Conservation (phyloP, 1,140 invertebrate genomes). For the Zaprionus davidi region DNA sequence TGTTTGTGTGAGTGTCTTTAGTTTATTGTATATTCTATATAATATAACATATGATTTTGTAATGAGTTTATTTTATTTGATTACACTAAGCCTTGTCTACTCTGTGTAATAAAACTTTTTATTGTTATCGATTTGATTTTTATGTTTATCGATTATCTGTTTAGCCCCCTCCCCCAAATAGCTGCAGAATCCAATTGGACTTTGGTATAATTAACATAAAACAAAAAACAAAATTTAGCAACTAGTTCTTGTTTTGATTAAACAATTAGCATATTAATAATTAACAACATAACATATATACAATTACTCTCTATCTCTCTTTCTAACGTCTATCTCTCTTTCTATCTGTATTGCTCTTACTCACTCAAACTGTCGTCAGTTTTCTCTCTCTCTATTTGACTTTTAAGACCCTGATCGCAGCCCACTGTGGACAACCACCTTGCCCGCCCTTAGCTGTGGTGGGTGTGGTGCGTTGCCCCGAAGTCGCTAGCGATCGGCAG, state of each 20-base stretch:
- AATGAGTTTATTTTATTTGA: constrained; percentile 41
- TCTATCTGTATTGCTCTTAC: constrained; percentile 57
- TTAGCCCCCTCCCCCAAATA: constrained; percentile 4
- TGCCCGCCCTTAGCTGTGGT: neutral
- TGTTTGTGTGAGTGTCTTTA: constrained; percentile 28
- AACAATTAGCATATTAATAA: constrained; percentile 68
- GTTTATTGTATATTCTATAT: constrained; percentile 46
- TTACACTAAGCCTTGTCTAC: constrained; percentile 33
- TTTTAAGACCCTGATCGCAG: constrained; percentile 71
- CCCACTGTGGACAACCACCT: constrained; percentile 28
- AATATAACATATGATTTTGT: constrained; percentile 3
- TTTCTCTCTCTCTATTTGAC: constrained; percentile 51
- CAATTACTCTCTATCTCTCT: constrained; percentile 39
- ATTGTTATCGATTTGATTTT: constrained; percentile 24
- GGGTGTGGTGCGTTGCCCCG: constrained; percentile 7
- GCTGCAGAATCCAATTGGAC: constrained; percentile 29
- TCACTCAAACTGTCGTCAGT: constrained; percentile 38
- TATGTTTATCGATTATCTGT: neutral
- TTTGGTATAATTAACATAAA: constrained; percentile 43
- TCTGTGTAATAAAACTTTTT: constrained; percentile 60
- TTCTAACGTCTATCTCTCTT: constrained; percentile 19
- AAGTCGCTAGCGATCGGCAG: constrained; percentile 54
- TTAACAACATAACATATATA: constrained; percentile 61
- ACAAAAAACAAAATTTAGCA: constrained; percentile 63
- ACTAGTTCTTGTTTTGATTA: constrained; percentile 59